phyloP scores from a whole-genome alignment of 1,140 invertebrate species.

The Callitettix versicolor region DNA sequence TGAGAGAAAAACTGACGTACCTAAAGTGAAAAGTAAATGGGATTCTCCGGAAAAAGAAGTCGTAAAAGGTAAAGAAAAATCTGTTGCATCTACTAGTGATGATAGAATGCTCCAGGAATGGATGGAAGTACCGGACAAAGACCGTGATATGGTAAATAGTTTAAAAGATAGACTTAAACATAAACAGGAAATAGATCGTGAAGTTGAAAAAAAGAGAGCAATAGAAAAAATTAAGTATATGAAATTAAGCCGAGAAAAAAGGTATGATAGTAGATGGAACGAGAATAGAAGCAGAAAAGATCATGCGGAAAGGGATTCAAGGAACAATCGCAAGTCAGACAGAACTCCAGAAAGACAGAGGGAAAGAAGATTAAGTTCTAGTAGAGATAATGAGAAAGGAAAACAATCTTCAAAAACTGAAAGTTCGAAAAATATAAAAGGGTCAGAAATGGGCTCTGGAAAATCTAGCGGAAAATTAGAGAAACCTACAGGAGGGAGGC shows the following conservation, averaged over 20 bases:
- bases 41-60: background rate
- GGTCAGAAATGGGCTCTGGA: background rate
- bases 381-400: background rate
- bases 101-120: conserved; percentile 2
- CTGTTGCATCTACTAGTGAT: background rate
- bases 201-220: background rate
- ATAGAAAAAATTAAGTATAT: background rate
- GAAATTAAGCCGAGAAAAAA: background rate
- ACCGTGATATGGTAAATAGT: background rate
- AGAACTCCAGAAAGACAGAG: background rate
- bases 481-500: background rate
- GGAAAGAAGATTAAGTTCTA: background rate
- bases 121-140: background rate
- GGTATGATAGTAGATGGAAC: background rate
- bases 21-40: background rate
- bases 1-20: background rate
- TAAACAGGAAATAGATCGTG: background rate
- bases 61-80: background rate
- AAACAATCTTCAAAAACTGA: too few species aligned
- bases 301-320: background rate
- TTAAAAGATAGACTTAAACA: conserved; percentile 2
- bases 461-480: background rate
- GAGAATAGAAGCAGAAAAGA: background rate
- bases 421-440: background rate
- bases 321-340: background rate